Conservation (phyloP, 2,797 vertebrate species). For the Phrynocephalus forsythii region DNA sequence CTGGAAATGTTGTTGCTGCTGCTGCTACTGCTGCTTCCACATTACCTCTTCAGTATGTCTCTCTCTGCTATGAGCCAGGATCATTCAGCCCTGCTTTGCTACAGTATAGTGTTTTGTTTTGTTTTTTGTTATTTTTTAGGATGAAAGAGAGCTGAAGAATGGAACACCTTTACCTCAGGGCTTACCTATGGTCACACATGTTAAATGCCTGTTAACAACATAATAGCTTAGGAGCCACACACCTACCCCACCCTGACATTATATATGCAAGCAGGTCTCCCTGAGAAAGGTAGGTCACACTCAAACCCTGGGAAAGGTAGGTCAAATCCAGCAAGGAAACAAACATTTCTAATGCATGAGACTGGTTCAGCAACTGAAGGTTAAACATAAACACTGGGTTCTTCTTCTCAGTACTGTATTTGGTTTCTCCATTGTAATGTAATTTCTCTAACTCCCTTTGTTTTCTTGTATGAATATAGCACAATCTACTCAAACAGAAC, state of each 20-base stretch:
- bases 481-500: neutral
- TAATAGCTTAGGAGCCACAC: neutral
- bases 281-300: too few relatives aligned
- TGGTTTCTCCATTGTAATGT: neutral
- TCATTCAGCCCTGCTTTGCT: neutral
- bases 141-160: conserved; percentile 55
- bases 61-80: neutral
- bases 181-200: conserved; percentile 55
- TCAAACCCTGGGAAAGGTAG: neutral
- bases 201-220: neutral
- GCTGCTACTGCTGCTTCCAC: neutral
- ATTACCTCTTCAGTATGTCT: conserved; percentile 22
- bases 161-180: conserved; percentile 61
- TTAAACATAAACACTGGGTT: neutral
- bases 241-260: too few relatives aligned
- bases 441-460: neutral
- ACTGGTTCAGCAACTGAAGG: neutral
- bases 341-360: neutral
- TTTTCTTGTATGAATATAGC: neutral
- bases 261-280: neutral
- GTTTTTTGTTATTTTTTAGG: neutral
- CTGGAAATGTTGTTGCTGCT: conserved; percentile 9
- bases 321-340: neutral
- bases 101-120: neutral
- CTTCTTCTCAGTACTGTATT: neutral